These are phyloP conservation scores for Cinara cedri DNA, from an alignment of 2,888 invertebrate species.

Conservation along the genomic window DNA sequence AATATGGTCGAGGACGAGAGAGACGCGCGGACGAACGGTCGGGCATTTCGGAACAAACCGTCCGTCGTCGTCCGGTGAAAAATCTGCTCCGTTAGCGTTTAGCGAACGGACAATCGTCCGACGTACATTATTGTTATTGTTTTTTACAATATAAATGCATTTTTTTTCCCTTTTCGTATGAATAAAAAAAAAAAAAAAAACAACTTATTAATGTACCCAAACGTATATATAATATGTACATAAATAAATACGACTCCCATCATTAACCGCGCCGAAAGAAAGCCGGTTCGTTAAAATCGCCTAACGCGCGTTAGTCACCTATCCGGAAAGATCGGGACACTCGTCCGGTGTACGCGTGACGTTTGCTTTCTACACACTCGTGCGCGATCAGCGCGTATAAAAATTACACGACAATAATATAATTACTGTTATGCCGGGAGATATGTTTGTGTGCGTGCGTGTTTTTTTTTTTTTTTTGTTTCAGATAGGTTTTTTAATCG, in stretches of 20 bases:
- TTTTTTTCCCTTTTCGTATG: too few relatives aligned
- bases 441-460: too few relatives aligned
- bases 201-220: too few relatives aligned
- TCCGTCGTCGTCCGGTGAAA: too few relatives aligned
- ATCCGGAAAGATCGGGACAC: conserved; percentile 43
- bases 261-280: conserved; percentile 47
- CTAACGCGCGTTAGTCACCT: conserved; percentile 32
- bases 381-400: not conserved
- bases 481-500: not conserved
- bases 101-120: too few relatives aligned
- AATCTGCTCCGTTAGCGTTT: too few relatives aligned
- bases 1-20: too few relatives aligned
- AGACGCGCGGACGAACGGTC: too few relatives aligned
- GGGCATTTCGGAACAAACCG: too few relatives aligned
- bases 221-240: not conserved
- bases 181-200: too few relatives aligned
- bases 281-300: conserved; percentile 46
- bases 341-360: conserved; percentile 39
- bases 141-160: too few relatives aligned
- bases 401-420: not conserved
- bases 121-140: too few relatives aligned
- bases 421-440: not conserved
- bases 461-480: not conserved
- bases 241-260: conserved; percentile 11
- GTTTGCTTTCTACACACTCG: conserved; percentile 35